Conservation (phyloP, 1,140 invertebrate species). For the Drosophila hydei region DNA sequence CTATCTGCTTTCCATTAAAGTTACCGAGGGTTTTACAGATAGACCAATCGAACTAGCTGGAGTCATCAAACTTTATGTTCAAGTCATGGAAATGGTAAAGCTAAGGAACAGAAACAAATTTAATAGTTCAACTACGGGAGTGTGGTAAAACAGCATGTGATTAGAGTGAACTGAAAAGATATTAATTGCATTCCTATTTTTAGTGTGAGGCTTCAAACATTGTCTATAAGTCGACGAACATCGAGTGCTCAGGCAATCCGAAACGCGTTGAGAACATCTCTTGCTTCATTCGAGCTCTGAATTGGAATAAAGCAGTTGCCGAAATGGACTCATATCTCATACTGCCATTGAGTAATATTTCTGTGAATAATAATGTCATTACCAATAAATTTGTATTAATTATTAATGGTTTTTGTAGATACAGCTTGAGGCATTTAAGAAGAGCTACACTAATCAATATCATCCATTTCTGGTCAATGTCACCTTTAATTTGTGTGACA, state of each 20-base stretch:
- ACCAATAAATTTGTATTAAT: neutral
- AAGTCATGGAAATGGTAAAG: slow-evolving; percentile 28
- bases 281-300: slow-evolving; percentile 29
- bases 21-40: slow-evolving; percentile 12
- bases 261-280: slow-evolving; percentile 6
- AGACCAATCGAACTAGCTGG: slow-evolving; percentile 11
- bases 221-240: slow-evolving; percentile 33
- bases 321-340: slow-evolving; percentile 39
- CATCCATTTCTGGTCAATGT: slow-evolving; percentile 52
- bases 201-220: slow-evolving; percentile 1
- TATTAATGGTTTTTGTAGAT: neutral
- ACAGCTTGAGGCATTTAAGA: slow-evolving; percentile 22
- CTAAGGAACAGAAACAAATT: neutral
- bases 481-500: slow-evolving; percentile 23
- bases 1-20: slow-evolving; percentile 17
- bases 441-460: slow-evolving; percentile 46
- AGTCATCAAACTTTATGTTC: slow-evolving; percentile 15
- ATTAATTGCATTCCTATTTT: too few species aligned
- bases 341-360: slow-evolving; percentile 28
- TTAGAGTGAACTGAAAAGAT: too few species aligned
- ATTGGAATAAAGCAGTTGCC: slow-evolving; percentile 32
- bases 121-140: too few species aligned
- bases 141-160: too few species aligned
- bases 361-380: slow-evolving; percentile 25
- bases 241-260: slow-evolving; percentile 24